Evolutionary conservation across 2,888 invertebrate genomes (phyloP).

Genomic region (Melanargia galathea): DNA sequence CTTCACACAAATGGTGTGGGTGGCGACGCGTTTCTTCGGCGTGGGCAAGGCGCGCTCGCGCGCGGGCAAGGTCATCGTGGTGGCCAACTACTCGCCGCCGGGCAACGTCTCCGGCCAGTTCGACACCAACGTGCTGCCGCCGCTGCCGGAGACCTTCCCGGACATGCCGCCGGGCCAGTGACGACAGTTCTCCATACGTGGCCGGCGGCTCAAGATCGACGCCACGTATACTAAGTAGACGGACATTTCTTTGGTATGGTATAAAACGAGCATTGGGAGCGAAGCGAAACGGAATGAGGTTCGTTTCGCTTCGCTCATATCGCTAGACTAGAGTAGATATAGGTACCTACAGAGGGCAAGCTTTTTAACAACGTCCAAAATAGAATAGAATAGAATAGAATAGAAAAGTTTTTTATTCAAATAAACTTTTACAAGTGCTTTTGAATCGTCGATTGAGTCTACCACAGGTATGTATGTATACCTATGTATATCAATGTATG

Average conservation of each 20-base stretch:
- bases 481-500: no score
- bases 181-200: conserved; percentile 73
- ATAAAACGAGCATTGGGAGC: no score
- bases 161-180: conserved; percentile 70
- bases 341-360: no score
- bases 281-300: no score
- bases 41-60: conserved; percentile 90
- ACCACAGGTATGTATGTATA: no score
- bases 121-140: conserved; percentile 89
- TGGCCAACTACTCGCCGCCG: conserved; percentile 91
- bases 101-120: conserved; percentile 90
- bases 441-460: no score
- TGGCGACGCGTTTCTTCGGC: conserved; percentile 88
- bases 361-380: no score
- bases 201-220: conserved; percentile 67
- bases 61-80: conserved; percentile 90
- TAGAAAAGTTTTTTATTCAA: no score
- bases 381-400: no score
- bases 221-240: conserved; percentile 57
- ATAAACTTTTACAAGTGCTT: no score
- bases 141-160: conserved; percentile 83
- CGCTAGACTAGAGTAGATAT: no score
- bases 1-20: conserved; percentile 94
- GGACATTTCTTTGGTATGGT: background rate
- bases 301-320: no score